phyloP scores from a whole-genome alignment of 2,797 vertebrate genomes.

The Discoglossus pictus region DNA sequence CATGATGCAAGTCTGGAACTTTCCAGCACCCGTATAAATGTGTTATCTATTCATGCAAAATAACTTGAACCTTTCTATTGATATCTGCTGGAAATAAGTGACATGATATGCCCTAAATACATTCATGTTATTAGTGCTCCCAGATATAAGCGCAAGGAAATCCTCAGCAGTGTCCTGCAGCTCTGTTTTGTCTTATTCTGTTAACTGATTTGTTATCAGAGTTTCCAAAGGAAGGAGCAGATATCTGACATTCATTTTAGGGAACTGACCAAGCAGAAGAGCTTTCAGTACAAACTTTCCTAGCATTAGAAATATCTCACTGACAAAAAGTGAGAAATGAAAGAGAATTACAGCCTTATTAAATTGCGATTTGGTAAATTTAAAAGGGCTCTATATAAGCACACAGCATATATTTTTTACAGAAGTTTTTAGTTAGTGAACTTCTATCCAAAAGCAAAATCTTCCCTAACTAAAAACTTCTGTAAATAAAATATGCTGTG shows the following conservation, averaged over 20 bases:
- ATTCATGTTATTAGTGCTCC: conserved; percentile 1
- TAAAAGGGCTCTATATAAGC: no score
- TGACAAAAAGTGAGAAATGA: conserved; percentile 6
- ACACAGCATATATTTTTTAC: no score
- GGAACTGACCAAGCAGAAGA: conserved; percentile 6
- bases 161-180: conserved; percentile 10
- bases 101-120: background rate
- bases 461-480: no score
- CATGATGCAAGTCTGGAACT: no score
- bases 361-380: no score
- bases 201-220: conserved; percentile 17
- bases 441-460: no score
- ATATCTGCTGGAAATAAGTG: background rate
- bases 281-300: background rate
- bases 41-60: no score
- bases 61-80: no score
- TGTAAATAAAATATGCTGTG: no score
- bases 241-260: conserved; percentile 11
- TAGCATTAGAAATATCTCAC: background rate
- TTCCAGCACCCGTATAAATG: no score
- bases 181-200: conserved; percentile 21
- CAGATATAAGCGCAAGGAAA: conserved; percentile 27
- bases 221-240: conserved; percentile 9
- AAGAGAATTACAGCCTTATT: no score
- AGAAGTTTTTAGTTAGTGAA: no score